A percentile compares a stretch with the other conserved stretches of the same genome.
Evolutionary conservation across 2,888 invertebrate species (phyloP).

Genomic region (Athalia cordata): DNA sequence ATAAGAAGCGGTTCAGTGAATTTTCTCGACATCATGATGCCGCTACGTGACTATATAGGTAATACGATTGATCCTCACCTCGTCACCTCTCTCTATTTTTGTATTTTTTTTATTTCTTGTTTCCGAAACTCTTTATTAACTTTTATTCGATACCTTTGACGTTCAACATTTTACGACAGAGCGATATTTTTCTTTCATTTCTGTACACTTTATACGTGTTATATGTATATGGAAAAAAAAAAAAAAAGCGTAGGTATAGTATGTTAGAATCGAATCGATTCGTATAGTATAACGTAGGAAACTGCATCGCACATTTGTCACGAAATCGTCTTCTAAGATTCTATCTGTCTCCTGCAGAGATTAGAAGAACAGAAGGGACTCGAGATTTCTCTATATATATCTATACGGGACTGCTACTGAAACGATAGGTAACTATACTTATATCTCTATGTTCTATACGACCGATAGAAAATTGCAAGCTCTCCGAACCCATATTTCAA

Average conservation of each 20-base stretch:
- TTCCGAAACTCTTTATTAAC: background rate
- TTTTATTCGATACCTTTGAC: background rate
- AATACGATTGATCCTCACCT: too few relatives aligned
- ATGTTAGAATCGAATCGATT: background rate
- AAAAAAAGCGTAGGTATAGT: too few relatives aligned
- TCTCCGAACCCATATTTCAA: too few relatives aligned
- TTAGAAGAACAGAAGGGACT: background rate
- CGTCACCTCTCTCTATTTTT: too few relatives aligned
- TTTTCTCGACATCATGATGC: too few relatives aligned
- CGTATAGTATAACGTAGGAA: background rate
- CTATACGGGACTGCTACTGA: background rate
- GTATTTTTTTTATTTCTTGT: too few relatives aligned
- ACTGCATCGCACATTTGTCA: background rate
- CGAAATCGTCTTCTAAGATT: background rate
- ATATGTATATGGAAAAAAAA: too few relatives aligned
- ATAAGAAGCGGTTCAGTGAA: too few relatives aligned
- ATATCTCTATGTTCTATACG: too few relatives aligned
- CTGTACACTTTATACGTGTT: background rate
- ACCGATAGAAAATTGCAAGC: too few relatives aligned
- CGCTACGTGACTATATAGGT: too few relatives aligned
- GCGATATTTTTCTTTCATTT: background rate
- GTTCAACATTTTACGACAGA: background rate
- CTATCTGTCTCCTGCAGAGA: slow-evolving; percentile 1
- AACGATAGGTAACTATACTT: background rate
- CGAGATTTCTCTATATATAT: background rate